Conservation (phyloP, 2,113 vertebrate species). For the Meriones unguiculatus region DNA sequence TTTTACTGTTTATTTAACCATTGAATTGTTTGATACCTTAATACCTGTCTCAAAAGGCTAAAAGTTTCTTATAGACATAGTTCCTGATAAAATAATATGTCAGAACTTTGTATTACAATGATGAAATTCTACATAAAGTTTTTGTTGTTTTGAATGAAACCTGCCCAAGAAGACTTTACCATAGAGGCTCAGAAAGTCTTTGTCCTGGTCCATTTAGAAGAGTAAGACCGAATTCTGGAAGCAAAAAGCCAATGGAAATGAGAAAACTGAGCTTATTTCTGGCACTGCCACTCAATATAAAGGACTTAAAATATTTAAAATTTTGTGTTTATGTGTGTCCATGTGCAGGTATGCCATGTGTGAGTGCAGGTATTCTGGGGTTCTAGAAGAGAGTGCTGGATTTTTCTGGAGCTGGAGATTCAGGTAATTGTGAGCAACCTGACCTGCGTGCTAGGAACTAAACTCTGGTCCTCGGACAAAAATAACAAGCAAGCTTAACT, state of each 20-base stretch:
- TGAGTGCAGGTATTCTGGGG: background rate
- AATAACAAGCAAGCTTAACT: background rate
- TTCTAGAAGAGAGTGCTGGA: background rate
- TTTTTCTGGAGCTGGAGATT: background rate
- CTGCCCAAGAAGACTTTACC: background rate
- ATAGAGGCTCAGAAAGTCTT: background rate
- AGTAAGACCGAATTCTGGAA: background rate
- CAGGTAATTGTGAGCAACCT: background rate
- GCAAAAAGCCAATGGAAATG: background rate
- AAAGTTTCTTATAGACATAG: background rate
- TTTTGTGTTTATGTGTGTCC: background rate
- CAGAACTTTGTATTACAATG: background rate
- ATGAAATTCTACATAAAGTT: background rate
- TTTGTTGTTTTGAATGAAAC: background rate
- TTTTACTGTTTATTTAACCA: conserved; percentile 4
- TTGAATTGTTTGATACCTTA: background rate
- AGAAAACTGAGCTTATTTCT: background rate
- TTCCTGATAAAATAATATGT: background rate
- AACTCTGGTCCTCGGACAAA: background rate
- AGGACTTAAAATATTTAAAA: background rate
- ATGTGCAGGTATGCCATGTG: background rate
- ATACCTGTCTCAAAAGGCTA: background rate
- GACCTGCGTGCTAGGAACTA: background rate
- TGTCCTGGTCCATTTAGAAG: conserved; percentile 2
- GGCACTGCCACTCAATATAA: background rate